Evolutionary conservation across 92 coral and sea anemone species (phyloP), one percentile per base, ranked within the genome.

Genomic region (Isaurus tuberculatus): DNA sequence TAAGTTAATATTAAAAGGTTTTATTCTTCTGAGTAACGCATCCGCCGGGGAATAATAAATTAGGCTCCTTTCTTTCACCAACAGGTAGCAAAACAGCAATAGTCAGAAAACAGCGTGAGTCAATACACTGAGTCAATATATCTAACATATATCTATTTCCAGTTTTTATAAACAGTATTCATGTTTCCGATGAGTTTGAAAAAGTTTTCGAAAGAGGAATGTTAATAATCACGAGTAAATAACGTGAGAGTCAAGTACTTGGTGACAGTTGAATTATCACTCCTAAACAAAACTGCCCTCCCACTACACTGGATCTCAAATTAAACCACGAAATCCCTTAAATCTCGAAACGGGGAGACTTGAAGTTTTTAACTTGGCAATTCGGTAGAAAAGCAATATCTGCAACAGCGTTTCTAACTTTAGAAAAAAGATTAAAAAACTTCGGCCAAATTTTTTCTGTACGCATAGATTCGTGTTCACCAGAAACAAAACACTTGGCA

Each of bases 321-420:
- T 65, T 26, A 57, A 61, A 60, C 82, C 82, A 77, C 82, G 82
- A 77, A 77, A 57, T 77, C 82, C 30, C 25, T 57, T 77, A 58
- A 77, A 30, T 29, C 69, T 36, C 82, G 11, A 34, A 58, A 25
- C 32, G 8, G 58, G 22, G 22, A 15, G 10, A 8, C 44, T 77
- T 26, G 46, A 36, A 77, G 82, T 77, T 77, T 34, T 77, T 61
- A 77, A 32, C 36, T 27, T 31, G 36, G 30, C 32, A 57, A 32
- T 23, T 77, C 68, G 22, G 70, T 57, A 27, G 34, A 22, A 58
- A 77, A 37, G 68, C 82, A 77, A 77, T 77, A 77, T 77, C 70
- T 57, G 30, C 33, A 16, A 30, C 70, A 9, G 69, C 46, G 69
- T 57, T 61, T 33, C 70, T 77, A 40, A 77, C 68, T 60, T 53